Evolutionary conservation across 2,797 vertebrate species (phyloP).

Genomic region (Phrynocephalus guinanensis): DNA sequence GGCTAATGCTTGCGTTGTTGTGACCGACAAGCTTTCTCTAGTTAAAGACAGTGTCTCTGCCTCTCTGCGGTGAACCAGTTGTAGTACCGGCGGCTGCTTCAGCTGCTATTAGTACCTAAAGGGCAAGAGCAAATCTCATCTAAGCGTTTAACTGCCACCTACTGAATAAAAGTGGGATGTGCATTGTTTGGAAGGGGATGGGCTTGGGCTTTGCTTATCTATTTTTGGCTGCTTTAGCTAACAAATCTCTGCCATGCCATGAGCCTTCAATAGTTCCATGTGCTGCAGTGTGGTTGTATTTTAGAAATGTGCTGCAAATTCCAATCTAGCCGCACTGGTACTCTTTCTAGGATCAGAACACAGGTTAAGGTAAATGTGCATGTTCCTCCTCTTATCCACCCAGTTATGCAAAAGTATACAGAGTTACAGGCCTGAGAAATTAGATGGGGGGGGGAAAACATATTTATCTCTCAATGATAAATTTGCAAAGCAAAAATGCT

Average conservation of each 20-base stretch:
- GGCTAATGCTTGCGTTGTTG: not conserved
- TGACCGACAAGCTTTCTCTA: slow-evolving; percentile 37
- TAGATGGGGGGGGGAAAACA: too few species aligned
- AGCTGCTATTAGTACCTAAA: slow-evolving; percentile 60
- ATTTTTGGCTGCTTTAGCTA: slow-evolving; percentile 7
- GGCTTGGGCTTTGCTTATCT: slow-evolving; percentile 1
- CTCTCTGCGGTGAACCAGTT: slow-evolving; percentile 24
- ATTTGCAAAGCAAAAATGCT: too few species aligned
- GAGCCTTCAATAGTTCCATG: not conserved
- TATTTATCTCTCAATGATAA: too few species aligned
- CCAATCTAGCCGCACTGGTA: too few species aligned
- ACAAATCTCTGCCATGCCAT: not conserved
- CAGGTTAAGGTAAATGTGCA: too few species aligned
- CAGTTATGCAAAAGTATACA: too few species aligned
- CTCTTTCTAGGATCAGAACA: too few species aligned
- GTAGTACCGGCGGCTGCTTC: slow-evolving; percentile 30
- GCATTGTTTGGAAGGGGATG: accelerated
- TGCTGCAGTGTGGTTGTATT: not conserved
- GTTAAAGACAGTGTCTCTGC: not conserved
- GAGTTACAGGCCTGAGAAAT: too few species aligned
- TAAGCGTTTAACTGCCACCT: slow-evolving; percentile 75
- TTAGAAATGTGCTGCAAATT: not conserved
- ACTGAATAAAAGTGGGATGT: slow-evolving; percentile 62
- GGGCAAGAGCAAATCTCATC: slow-evolving; percentile 64
- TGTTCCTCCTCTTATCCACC: too few species aligned